Base-by-base conservation (phyloP, 2,113 vertebrate species). In the Cynopterus brachyotis region DNA sequence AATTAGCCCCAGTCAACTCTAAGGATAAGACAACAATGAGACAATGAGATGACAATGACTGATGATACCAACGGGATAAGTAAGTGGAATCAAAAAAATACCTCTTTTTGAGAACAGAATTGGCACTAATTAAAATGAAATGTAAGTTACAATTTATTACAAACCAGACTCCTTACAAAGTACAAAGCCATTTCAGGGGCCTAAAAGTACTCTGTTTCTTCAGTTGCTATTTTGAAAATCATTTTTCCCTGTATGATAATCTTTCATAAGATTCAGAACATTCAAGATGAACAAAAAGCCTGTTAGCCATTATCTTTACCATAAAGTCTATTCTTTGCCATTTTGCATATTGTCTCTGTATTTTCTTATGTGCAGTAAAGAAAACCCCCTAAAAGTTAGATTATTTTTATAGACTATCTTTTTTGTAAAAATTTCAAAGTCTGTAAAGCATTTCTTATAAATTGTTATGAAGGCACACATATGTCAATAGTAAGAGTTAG, bases 141-240 rank as follows among this genome's bases (percentile, higher is more conserved):
- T 47, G 64, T 3, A 86, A 90, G 47, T 89, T 86, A 84, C 4
- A 82, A 37, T 91, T 93, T 81, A 20, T 42, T 91, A 79, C 20
- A 53, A 73, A 62, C 37, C 79, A 85, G 19, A 72, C 88, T 40
- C 0, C 40, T n/a, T 94, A 79, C 50, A 79, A 82, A 95, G 57
- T 22, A 79, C 42, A 95, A 84, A 47, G 32, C 10, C 47, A 86
- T 42, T 70, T 91, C 26, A 55, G 16, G 10, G 5, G 0, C 5
- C 45, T 73, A 87, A 87, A 97, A 95, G 73, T 93, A 91, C 60
- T 75, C 67, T 79, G 15, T 42, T 94, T 76, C 85, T 94, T 89
- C 62, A 50, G 35, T 15, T 91, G 20, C 57, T 94, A 78, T 60
- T 93, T 94, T 85, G 30, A 97, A 97, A 79, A 88, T 60, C 20